These are phyloP conservation scores for Narcine bancroftii DNA, from an alignment of 2,113 vertebrate genomes.

Conservation along the genomic window DNA sequence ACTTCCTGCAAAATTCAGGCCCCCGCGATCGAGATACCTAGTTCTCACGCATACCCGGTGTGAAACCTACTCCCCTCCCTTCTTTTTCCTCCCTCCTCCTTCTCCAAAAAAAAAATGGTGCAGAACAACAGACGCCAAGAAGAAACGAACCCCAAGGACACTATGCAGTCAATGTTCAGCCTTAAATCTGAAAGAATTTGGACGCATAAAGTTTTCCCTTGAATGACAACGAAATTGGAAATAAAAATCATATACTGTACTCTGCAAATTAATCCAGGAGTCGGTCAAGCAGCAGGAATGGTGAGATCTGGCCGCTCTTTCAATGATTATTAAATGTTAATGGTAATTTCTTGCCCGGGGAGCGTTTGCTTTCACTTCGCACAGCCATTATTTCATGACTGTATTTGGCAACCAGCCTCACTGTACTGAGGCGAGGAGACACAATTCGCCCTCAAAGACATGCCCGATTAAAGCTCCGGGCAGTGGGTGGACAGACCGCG, in stretches of 20 bases:
- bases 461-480: neutral
- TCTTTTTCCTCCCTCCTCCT: neutral
- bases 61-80: neutral
- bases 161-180: neutral
- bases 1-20: constrained; percentile 34
- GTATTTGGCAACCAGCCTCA: neutral
- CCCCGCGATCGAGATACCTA: neutral
- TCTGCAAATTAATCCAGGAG: neutral
- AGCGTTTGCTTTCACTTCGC: neutral
- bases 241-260: neutral
- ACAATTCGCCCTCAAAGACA: neutral
- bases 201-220: neutral
- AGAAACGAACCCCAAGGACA: neutral
- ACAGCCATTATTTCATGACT: constrained; percentile 13
- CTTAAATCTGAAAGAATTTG: neutral
- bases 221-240: neutral
- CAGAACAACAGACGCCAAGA: neutral
- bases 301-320: neutral
- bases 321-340: neutral
- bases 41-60: too few species aligned
- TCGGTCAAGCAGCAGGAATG: too few species aligned
- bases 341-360: neutral
- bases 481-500: too few species aligned
- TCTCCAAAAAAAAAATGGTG: neutral
- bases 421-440: neutral